These are phyloP conservation scores for Electrophaes corylata DNA, from an alignment of 2,888 invertebrate species.

Conservation along the genomic window DNA sequence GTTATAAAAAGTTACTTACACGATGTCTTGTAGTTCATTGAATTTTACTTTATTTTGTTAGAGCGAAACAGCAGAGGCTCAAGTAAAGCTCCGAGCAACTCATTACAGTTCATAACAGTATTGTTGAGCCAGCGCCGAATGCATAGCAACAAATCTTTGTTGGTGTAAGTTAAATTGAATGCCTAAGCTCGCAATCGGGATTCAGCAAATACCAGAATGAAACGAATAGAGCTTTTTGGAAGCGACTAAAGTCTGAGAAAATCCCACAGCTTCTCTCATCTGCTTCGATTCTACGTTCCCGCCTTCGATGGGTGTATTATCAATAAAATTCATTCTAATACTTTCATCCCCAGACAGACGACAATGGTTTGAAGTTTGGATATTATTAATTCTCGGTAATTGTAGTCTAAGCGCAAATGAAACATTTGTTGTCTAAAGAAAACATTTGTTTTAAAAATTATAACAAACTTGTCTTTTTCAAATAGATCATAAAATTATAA, in stretches of 20 bases:
- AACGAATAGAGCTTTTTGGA: constrained; percentile 43
- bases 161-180: constrained; percentile 76
- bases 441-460: too few species aligned
- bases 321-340: constrained; percentile 30
- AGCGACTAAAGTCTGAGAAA: constrained; percentile 63
- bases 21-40: neutral
- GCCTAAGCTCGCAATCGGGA: constrained; percentile 72
- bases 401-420: too few species aligned
- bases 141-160: constrained; percentile 60
- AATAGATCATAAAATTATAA: constrained; percentile 35
- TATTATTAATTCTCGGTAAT: neutral
- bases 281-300: constrained; percentile 45
- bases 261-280: constrained; percentile 58
- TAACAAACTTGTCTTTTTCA: too few species aligned
- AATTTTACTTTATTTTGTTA: too few species aligned
- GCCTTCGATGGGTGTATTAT: constrained; percentile 30
- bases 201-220: constrained; percentile 74
- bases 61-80: neutral
- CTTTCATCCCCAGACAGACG: constrained; percentile 5
- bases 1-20: neutral
- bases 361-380: neutral
- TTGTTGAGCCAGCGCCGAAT: constrained; percentile 44
- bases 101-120: constrained; percentile 22
- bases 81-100: constrained; percentile 14
- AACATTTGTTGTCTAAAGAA: too few species aligned